Evolutionary conservation across 2,888 invertebrate genomes (phyloP), one percentile per base, ranked within the genome.

Genomic region (Parasteatoda lunata): DNA sequence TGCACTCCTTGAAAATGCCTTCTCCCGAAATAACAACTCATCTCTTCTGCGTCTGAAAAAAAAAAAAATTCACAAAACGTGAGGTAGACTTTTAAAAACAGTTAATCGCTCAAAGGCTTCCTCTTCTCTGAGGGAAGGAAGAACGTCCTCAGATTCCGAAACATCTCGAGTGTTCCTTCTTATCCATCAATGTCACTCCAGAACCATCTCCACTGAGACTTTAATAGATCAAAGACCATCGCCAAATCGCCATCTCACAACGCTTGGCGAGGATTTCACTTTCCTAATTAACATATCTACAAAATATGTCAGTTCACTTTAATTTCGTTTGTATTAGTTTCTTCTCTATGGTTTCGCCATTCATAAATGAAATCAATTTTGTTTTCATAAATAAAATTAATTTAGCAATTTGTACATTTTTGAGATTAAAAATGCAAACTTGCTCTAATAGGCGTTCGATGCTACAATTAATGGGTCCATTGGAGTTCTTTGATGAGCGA

Each of bases 161-260:
- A 69, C 8, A 72, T 77, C 77, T 66, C 80, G 71, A 64, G 78
- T 84, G 78, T 84, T 75, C 73, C 72, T 78, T 84, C 78, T 84
- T 72, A 84, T 84, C 84, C 78, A 84, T 84, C 84, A 84, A 68
- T 84, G 84, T 84, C 84, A 84, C 68, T 78, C 73, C 77, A 51
- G 51, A 75, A 78, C 84, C 78, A 78, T 84, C 84, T 78, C 84
- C 78, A 78, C 71, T 78, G 73, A 78, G 68, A 73, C 84, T 78
- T 84, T 84, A 84, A 84, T 84, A 84, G 84, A 84, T 84, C 78
- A 78, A 69, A 73, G 30, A 68, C 78, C 30, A 71, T 68, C 78
- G 78, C 77, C 83, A 70, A 70, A 76, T 76, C 77, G 82, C 76
- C 49, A 52, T 52, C 66, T 70, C 59, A 83, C 70, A 64, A 75